phyloP scores from a whole-genome alignment of 53 echinoderm and acorn worm species.

The Luidia sarsii region DNA sequence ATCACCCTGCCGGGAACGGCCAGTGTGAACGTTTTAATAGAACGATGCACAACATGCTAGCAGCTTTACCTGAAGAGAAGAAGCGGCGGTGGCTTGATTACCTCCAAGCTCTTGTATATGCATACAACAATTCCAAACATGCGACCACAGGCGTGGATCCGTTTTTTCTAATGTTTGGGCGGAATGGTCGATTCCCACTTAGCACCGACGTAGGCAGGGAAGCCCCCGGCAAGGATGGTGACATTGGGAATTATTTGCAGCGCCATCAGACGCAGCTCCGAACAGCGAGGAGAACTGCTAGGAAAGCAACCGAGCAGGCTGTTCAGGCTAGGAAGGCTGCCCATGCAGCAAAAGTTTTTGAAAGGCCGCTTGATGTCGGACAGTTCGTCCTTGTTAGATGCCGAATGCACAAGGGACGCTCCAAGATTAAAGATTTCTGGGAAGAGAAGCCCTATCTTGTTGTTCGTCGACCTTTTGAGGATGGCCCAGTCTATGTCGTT shows the following conservation, averaged over 20 bases:
- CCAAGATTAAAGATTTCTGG: slow-evolving; percentile 36
- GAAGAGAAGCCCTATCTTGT: slow-evolving; percentile 4
- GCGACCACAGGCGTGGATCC: neutral
- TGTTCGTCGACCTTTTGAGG: slow-evolving; percentile 7
- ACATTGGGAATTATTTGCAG: neutral
- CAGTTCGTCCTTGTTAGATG: slow-evolving; percentile 41
- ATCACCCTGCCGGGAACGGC: too few relatives aligned
- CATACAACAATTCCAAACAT: slow-evolving; percentile 27
- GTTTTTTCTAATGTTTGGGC: too few relatives aligned
- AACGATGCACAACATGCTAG: slow-evolving; percentile 27
- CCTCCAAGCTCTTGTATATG: slow-evolving; percentile 15
- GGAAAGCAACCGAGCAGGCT: neutral
- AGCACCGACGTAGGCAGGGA: slow-evolving; percentile 25
- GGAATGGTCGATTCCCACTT: neutral
- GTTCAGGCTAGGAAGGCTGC: slow-evolving; percentile 1
- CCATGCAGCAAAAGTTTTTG: slow-evolving; percentile 12
- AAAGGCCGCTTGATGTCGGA: slow-evolving; percentile 35
- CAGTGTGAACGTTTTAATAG: slow-evolving; percentile 32
- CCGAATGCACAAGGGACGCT: neutral
- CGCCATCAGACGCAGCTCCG: slow-evolving; percentile 3
- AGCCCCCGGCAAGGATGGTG: slow-evolving; percentile 8
- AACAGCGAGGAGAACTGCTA: neutral
- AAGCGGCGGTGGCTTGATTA: slow-evolving; percentile 16
- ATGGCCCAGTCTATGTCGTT: slow-evolving; percentile 14
- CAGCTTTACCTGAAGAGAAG: slow-evolving; percentile 6